phyloP scores from a whole-genome alignment of 1,140 invertebrate genomes.

The Thaumatotibia leucotreta region DNA sequence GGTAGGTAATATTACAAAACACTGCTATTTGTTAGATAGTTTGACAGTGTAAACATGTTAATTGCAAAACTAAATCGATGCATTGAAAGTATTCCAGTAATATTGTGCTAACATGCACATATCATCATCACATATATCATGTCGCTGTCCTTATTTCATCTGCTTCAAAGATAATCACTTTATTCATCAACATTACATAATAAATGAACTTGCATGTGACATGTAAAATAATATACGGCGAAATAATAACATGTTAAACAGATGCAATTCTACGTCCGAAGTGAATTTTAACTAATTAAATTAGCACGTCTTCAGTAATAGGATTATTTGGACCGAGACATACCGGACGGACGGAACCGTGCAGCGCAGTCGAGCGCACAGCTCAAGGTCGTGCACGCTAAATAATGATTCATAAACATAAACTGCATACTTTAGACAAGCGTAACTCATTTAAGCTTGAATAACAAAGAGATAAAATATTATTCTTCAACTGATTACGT shows the following conservation, averaged over 20 bases:
- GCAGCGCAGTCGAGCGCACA: conserved; percentile 41
- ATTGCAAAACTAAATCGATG: no score
- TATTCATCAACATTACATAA: no score
- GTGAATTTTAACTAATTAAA: conserved; percentile 23
- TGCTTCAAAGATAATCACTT: no score
- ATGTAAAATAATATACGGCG: neutral
- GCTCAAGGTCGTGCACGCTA: conserved; percentile 50
- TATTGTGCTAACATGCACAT: no score
- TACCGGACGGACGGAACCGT: conserved; percentile 49
- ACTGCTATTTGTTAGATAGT: no score
- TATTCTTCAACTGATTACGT: neutral
- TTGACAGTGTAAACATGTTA: no score
- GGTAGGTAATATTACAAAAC: no score
- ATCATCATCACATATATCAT: no score
- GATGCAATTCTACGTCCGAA: neutral
- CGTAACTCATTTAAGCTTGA: neutral
- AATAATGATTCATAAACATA: conserved; percentile 18
- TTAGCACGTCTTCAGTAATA: conserved; percentile 37
- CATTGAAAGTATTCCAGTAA: no score
- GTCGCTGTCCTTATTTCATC: no score
- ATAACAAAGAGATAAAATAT: neutral
- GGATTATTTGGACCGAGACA: conserved; percentile 35
- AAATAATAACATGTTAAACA: neutral
- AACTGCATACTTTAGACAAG: neutral
- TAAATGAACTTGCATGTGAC: no score